A percentile compares a stretch with the other conserved stretches of the same genome.
phyloP scores from a whole-genome alignment of 2,113 vertebrate species.

The Phylloscopus trochilus region DNA sequence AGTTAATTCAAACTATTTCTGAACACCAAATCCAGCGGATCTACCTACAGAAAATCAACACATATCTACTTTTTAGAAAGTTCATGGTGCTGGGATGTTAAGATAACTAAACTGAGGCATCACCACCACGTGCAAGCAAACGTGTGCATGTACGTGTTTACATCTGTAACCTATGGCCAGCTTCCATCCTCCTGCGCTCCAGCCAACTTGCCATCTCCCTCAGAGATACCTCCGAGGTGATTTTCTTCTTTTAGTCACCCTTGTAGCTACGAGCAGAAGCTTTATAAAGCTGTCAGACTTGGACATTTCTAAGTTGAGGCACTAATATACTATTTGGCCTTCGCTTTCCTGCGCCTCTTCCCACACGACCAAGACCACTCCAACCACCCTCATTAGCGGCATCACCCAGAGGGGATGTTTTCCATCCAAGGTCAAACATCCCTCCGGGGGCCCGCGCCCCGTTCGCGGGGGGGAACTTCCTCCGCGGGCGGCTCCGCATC shows the following conservation, averaged over 20 bases:
- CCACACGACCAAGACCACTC: neutral
- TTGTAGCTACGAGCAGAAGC: fast-evolving
- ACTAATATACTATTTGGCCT: fast-evolving
- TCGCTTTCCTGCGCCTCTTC: neutral
- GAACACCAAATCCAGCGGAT: neutral
- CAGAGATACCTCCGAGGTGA: fast-evolving
- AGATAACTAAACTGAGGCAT: neutral
- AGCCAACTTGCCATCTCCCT: neutral
- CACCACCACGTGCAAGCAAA: neutral
- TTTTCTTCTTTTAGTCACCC: neutral
- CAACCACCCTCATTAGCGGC: fast-evolving
- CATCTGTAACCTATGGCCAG: neutral
- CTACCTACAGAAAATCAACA: neutral
- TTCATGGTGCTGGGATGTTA: fast-evolving
- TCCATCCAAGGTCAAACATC: neutral
- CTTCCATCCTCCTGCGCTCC: neutral
- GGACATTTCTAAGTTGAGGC: fast-evolving
- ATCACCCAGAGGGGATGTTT: fast-evolving
- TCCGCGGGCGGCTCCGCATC: neutral
- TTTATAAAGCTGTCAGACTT: neutral
- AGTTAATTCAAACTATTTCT: neutral
- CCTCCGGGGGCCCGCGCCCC: fast-evolving
- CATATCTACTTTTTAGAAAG: neutral
- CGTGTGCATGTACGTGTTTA: fast-evolving
- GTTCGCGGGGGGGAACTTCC: fast-evolving